phyloP scores from a whole-genome alignment of 2,113 vertebrate species.

The Pterocles gutturalis region DNA sequence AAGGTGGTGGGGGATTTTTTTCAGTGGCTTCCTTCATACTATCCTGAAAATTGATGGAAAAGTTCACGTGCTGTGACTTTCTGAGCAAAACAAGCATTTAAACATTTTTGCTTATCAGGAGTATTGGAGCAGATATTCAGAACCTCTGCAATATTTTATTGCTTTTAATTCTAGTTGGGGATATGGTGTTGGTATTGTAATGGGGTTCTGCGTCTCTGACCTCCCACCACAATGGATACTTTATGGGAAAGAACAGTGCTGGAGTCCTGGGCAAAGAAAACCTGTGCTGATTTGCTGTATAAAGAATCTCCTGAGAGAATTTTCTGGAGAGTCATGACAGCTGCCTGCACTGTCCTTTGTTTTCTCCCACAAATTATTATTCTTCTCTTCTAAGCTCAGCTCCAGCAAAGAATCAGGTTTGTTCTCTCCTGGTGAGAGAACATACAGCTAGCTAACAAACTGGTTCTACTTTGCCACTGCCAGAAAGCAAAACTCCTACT shows the following conservation, averaged over 20 bases:
- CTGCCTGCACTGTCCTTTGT: background rate
- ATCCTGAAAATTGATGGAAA: background rate
- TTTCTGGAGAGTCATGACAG: background rate
- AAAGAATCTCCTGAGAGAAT: background rate
- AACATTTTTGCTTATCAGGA: background rate
- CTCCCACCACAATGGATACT: background rate
- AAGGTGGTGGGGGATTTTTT: background rate
- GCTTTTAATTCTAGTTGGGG: background rate
- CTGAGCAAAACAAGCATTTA: background rate
- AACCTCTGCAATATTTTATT: background rate
- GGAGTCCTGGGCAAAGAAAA: background rate
- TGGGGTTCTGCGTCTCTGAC: background rate
- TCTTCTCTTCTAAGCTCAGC: background rate
- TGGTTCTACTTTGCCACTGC: background rate
- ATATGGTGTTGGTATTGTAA: background rate
- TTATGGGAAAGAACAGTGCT: background rate
- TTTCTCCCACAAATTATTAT: background rate
- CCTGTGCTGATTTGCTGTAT: background rate
- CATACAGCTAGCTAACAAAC: background rate
- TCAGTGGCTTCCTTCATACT: background rate
- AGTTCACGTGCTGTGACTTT: background rate
- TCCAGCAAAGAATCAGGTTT: background rate
- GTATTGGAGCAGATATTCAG: background rate
- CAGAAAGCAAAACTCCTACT: background rate
- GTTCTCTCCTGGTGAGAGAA: background rate